Conservation (phyloP, 2,888 invertebrate genomes). For the Drosophila limbata region DNA sequence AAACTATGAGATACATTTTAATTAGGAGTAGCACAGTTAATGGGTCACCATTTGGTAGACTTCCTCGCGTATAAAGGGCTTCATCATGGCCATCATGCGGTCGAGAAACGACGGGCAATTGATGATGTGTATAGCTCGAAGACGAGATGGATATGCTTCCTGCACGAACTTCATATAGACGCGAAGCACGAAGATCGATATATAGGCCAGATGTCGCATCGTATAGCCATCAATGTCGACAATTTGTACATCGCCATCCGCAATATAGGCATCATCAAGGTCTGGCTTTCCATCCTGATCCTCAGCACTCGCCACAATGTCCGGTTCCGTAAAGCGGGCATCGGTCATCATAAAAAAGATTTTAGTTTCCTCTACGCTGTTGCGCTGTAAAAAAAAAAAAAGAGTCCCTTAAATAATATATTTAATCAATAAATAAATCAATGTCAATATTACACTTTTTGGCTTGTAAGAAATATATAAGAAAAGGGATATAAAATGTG, state of each 20-base stretch:
- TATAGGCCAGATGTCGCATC: conserved; percentile 87
- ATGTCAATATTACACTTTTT: too few relatives aligned
- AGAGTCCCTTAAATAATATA: background rate
- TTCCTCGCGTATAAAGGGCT: conserved; percentile 88
- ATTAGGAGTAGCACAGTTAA: background rate
- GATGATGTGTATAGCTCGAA: conserved; percentile 89
- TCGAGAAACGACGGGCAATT: conserved; percentile 88
- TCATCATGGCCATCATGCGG: conserved; percentile 87
- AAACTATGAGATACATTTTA: background rate
- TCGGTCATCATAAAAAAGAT: conserved; percentile 79
- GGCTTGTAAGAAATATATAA: too few relatives aligned
- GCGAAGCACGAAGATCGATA: conserved; percentile 87
- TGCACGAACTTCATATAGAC: conserved; percentile 90
- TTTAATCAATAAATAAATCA: too few relatives aligned
- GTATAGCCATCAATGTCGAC: conserved; percentile 89
- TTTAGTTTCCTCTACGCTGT: conserved; percentile 76
- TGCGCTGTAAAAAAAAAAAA: conserved; percentile 52
- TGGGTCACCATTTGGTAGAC: conserved; percentile 86
- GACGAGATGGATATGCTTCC: conserved; percentile 89
- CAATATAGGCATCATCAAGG: conserved; percentile 85
- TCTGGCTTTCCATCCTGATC: background rate
- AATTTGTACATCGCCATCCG: conserved; percentile 88
- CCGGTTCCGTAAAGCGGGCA: conserved; percentile 67
- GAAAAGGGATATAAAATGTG: too few relatives aligned
- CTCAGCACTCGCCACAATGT: conserved; percentile 23